A percentile compares a stretch with the other conserved stretches of the same genome.
phyloP scores from a whole-genome alignment of 2,797 vertebrate genomes.

The Falco novaeseelandiae region DNA sequence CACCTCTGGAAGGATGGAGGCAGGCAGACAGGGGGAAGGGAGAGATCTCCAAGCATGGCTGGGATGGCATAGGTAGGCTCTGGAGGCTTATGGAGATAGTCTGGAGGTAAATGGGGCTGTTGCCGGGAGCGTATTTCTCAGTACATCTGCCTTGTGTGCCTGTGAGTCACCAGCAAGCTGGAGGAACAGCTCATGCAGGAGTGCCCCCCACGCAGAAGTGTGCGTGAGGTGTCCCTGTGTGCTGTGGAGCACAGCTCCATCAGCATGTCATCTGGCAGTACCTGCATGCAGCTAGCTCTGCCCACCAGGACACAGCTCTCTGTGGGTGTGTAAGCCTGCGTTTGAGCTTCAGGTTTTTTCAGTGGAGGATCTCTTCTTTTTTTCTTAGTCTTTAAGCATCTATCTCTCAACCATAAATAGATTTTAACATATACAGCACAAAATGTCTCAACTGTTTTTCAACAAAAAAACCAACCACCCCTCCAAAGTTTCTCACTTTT shows the following conservation, averaged over 20 bases:
- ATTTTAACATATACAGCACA: neutral
- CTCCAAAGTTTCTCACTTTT: neutral
- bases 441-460: neutral
- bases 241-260: neutral
- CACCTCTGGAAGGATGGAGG: neutral
- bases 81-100: neutral
- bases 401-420: neutral
- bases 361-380: neutral
- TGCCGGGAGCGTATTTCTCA: neutral
- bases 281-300: neutral
- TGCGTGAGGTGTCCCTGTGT: neutral
- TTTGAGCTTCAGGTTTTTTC: neutral
- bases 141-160: neutral
- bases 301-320: neutral
- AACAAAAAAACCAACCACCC: fast-evolving
- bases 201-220: neutral
- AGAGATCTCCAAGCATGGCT: neutral
- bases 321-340: neutral
- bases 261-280: neutral
- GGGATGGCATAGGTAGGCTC: neutral
- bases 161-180: neutral
- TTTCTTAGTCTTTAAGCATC: neutral
- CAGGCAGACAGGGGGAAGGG: neutral
- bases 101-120: neutral
- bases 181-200: neutral